These are phyloP conservation scores for Pogoniulus pusillus DNA, from an alignment of 2,797 vertebrate species.

Conservation along the genomic window DNA sequence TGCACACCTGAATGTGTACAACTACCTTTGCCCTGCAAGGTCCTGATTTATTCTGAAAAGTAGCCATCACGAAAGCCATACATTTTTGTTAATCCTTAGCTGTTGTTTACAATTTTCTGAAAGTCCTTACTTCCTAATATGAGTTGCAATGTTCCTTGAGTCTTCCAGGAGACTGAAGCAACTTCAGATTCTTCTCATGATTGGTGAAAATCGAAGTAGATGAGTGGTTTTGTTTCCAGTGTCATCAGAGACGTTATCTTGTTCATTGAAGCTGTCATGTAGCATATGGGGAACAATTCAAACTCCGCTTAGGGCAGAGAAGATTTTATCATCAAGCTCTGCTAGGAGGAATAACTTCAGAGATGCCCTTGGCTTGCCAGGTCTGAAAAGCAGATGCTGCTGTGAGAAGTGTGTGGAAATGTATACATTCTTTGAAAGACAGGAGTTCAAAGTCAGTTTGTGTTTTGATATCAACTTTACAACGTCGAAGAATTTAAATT, in stretches of 20 bases:
- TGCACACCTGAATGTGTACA: not conserved
- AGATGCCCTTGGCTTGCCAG: not conserved
- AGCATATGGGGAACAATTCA: not conserved
- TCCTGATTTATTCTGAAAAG: not conserved
- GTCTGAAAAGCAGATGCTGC: not conserved
- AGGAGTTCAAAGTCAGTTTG: not conserved
- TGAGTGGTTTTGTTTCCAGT: not conserved
- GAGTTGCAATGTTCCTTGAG: not conserved
- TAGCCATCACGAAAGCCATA: not conserved
- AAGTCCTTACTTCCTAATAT: not conserved
- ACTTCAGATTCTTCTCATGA: not conserved
- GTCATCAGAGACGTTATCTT: not conserved
- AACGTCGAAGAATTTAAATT: not conserved
- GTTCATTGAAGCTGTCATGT: not conserved
- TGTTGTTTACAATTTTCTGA: not conserved
- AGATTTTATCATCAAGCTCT: not conserved
- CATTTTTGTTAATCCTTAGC: not conserved
- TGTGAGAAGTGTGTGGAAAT: not conserved
- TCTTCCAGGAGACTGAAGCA: not conserved
- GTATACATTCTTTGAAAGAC: not conserved
- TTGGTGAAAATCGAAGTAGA: not conserved
- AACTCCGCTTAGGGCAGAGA: not conserved
- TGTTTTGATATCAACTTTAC: not conserved
- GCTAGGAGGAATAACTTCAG: not conserved
- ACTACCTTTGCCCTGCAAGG: not conserved